Percentiles rank a stretch among this genome's conserved stretches.
Conservation (phyloP, 2,888 invertebrate species). For the Odontomyia ornata region DNA sequence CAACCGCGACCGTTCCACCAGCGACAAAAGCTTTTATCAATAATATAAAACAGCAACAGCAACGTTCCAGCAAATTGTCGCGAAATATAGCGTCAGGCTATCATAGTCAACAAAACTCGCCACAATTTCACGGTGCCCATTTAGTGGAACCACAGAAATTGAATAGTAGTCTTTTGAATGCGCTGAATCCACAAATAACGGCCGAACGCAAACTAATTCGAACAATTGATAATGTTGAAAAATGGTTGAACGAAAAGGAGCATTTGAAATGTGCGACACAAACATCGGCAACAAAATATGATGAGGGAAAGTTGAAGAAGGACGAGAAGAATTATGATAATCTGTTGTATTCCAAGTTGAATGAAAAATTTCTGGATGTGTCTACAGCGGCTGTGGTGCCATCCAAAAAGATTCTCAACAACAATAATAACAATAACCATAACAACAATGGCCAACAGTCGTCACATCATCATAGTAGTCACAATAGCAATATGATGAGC, state of each 20-base stretch:
- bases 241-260: constrained; percentile 64
- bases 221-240: constrained; percentile 65
- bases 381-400: background rate
- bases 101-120: constrained; percentile 55
- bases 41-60: constrained; percentile 51
- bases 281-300: background rate
- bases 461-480: constrained; percentile 29
- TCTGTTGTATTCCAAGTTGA: constrained; percentile 61
- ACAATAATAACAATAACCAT: constrained; percentile 47
- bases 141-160: constrained; percentile 56
- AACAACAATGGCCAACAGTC: background rate
- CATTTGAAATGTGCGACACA: constrained; percentile 47
- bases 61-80: constrained; percentile 50
- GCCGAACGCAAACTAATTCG: constrained; percentile 56
- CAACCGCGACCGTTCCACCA: constrained; percentile 35
- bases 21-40: constrained; percentile 46
- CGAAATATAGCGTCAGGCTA: constrained; percentile 37
- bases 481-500: constrained; percentile 36
- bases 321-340: constrained; percentile 62
- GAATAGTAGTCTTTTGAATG: constrained; percentile 56
- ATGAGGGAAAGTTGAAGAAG: constrained; percentile 56
- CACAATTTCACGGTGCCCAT: constrained; percentile 58
- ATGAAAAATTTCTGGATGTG: constrained; percentile 55
- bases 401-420: constrained; percentile 46
- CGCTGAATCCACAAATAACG: constrained; percentile 55